Evolutionary conservation across 2,113 vertebrate genomes (phyloP).

Genomic region (Xenopus laevis): DNA sequence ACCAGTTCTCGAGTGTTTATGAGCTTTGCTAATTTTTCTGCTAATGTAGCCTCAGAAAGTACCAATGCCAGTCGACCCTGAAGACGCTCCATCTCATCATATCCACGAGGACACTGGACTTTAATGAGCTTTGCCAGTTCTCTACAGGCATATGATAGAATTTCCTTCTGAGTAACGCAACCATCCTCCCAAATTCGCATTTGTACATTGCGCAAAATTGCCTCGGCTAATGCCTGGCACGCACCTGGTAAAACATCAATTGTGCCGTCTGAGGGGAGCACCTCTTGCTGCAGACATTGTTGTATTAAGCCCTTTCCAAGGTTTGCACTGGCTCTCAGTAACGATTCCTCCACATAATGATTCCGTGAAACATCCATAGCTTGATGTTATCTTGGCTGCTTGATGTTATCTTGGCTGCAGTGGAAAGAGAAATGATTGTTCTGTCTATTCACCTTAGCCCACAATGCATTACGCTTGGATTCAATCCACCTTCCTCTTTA

Average conservation of each 20-base stretch:
- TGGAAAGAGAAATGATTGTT: slow-evolving; percentile 4
- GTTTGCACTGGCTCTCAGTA: slow-evolving; percentile 15
- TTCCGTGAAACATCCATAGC: slow-evolving; percentile 4
- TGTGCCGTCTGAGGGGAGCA: slow-evolving; percentile 17
- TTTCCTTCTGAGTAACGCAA: slow-evolving; percentile 29
- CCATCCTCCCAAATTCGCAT: slow-evolving; percentile 21
- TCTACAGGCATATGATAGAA: slow-evolving; percentile 25
- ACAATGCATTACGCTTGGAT: slow-evolving; percentile 14
- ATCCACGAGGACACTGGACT: slow-evolving; percentile 29
- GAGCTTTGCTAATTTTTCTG: slow-evolving; percentile 14
- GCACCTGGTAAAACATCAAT: slow-evolving; percentile 21
- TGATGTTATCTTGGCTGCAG: not conserved
- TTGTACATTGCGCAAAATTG: slow-evolving; percentile 12
- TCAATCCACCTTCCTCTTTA: slow-evolving; percentile 17
- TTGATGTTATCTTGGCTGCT: too few species aligned
- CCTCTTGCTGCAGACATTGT: slow-evolving; percentile 27
- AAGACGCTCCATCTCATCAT: slow-evolving; percentile 10
- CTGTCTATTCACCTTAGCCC: slow-evolving; percentile 16
- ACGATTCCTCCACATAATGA: slow-evolving; percentile 27
- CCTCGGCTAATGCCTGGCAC: slow-evolving; percentile 28
- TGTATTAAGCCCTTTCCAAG: slow-evolving; percentile 30
- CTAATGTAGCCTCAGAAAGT: slow-evolving; percentile 17
- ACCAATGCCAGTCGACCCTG: slow-evolving; percentile 1
- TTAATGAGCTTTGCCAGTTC: slow-evolving; percentile 30
- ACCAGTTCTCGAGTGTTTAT: slow-evolving; percentile 35